Conservation (phyloP, 2,888 invertebrate genomes). For the Sialis lutaria region DNA sequence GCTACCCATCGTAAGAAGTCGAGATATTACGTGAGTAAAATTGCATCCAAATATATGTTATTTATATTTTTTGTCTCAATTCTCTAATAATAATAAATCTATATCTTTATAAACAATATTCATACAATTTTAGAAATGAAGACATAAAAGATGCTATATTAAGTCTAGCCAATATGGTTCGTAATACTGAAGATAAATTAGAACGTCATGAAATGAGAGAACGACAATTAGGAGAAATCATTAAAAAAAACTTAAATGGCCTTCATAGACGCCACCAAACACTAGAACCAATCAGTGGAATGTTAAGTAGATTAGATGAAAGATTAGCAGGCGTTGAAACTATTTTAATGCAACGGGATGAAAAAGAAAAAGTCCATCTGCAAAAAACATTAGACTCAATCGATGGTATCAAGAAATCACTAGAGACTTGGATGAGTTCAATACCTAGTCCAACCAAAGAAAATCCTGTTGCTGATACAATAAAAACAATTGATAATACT, state of each 20-base stretch:
- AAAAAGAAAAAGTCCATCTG: conserved; percentile 41
- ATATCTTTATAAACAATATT: too few relatives aligned
- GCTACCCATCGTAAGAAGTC: too few relatives aligned
- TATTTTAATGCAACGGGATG: conserved; percentile 52
- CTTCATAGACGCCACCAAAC: conserved; percentile 56
- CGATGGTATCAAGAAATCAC: conserved; percentile 28
- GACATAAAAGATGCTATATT: conserved; percentile 64
- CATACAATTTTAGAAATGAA: conserved; percentile 32
- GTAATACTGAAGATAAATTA: conserved; percentile 62
- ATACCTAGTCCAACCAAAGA: background rate
- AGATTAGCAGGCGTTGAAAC: conserved; percentile 60
- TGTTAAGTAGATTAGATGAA: conserved; percentile 54
- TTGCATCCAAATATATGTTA: too few relatives aligned
- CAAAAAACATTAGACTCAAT: conserved; percentile 43
- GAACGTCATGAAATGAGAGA: conserved; percentile 73
- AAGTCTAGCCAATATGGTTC: conserved; percentile 63
- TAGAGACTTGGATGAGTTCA: conserved; percentile 25
- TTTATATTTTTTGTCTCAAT: too few relatives aligned
- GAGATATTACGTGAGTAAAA: too few relatives aligned
- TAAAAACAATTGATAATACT: too few relatives aligned
- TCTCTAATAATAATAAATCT: too few relatives aligned
- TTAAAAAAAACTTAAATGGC: conserved; percentile 52
- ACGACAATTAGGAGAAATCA: conserved; percentile 56
- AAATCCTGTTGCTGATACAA: too few relatives aligned
- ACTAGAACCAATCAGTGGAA: conserved; percentile 50